Evolutionary conservation across 2,113 vertebrate genomes (phyloP).

Genomic region (Helogale parvula): DNA sequence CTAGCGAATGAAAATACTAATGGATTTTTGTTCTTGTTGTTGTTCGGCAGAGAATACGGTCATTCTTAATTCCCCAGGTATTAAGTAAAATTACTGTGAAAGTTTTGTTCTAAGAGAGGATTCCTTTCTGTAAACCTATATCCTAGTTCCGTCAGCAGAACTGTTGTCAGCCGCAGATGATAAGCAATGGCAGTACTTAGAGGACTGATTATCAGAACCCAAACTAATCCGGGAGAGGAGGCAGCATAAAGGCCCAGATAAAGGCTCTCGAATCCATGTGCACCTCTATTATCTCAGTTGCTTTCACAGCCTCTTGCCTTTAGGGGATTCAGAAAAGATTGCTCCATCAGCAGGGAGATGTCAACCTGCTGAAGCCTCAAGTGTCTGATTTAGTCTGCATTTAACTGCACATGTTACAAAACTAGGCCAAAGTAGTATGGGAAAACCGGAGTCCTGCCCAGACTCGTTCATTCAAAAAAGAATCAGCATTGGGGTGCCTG

Average conservation of each 20-base stretch:
- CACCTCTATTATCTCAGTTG: neutral
- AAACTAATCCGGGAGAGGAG: neutral
- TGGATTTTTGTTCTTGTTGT: neutral
- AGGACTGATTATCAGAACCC: neutral
- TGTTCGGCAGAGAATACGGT: neutral
- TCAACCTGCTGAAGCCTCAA: constrained; percentile 15
- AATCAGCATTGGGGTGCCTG: neutral
- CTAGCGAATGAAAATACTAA: constrained; percentile 7
- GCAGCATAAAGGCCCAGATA: neutral
- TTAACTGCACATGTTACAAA: neutral
- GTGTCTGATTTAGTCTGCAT: constrained; percentile 4
- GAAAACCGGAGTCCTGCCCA: constrained; percentile 28
- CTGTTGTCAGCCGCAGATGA: neutral
- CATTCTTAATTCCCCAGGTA: neutral
- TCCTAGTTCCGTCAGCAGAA: neutral
- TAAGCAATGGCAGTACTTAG: neutral
- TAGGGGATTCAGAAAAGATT: neutral
- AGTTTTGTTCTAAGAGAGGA: neutral
- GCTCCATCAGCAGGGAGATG: neutral
- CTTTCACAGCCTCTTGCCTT: neutral
- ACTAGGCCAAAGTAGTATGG: neutral
- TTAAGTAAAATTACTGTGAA: neutral
- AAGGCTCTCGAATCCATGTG: neutral
- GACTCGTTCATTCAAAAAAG: constrained; percentile 16
- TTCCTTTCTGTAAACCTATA: neutral